A percentile compares a stretch with the other conserved stretches of the same genome.
Evolutionary conservation across 1,140 invertebrate species (phyloP).

Genomic region (Philopotamus ludificatus): DNA sequence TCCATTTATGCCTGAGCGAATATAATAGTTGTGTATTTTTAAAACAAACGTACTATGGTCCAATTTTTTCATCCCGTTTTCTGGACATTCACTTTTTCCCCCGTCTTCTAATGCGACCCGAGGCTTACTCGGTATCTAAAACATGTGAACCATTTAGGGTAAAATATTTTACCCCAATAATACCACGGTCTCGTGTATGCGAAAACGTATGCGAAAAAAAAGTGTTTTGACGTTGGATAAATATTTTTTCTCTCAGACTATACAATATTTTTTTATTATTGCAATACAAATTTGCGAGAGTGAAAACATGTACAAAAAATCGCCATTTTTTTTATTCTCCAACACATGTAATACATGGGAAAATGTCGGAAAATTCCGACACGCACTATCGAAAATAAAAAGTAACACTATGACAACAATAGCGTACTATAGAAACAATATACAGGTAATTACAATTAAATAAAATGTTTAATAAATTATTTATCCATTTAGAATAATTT

Average conservation of each 20-base stretch:
- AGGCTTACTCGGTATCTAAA: slow-evolving; percentile 4
- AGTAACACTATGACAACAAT: no score
- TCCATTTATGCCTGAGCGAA: no score
- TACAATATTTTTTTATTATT: slow-evolving; percentile 1
- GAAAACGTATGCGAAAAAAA: not conserved
- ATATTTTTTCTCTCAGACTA: slow-evolving; percentile 4
- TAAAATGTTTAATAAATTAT: no score
- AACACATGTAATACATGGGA: no score
- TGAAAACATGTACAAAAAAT: not conserved
- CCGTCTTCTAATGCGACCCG: not conserved
- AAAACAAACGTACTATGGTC: no score
- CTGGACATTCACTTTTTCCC: not conserved
- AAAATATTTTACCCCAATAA: slow-evolving; percentile 2
- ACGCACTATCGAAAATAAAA: no score
- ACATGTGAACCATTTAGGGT: slow-evolving; percentile 14
- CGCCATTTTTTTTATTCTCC: not conserved
- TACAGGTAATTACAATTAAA: no score
- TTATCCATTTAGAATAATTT: no score
- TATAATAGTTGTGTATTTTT: no score
- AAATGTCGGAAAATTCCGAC: no score
- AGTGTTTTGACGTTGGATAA: not conserved
- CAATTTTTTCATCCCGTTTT: not conserved
- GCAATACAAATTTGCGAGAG: not conserved
- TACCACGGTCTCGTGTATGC: not conserved
- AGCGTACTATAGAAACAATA: no score